phyloP scores from a whole-genome alignment of 1,140 invertebrate species.

The Leptonema lineaticorne region DNA sequence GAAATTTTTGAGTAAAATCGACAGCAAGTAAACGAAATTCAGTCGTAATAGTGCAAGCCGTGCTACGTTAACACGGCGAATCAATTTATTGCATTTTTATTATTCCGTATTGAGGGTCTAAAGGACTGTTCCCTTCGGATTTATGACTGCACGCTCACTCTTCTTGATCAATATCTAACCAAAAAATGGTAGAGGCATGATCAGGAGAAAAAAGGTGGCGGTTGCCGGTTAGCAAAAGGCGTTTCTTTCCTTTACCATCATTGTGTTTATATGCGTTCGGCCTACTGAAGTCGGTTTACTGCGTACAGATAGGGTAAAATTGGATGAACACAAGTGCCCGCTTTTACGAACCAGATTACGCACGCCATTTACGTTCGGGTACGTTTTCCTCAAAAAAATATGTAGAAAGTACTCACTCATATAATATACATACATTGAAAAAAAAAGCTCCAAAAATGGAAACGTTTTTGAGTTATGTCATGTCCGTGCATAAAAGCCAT shows the following conservation, averaged over 20 bases:
- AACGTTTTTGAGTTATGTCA: too few relatives aligned
- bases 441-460: background rate
- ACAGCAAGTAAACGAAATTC: too few relatives aligned
- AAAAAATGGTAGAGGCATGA: constrained; percentile 28
- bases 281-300: constrained; percentile 20
- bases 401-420: background rate
- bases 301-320: constrained; percentile 39
- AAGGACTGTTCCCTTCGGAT: constrained; percentile 32
- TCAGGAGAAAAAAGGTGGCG: too few relatives aligned
- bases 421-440: background rate
- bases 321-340: constrained; percentile 40
- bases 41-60: too few relatives aligned
- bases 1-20: too few relatives aligned
- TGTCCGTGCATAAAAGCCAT: background rate
- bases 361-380: constrained; percentile 37
- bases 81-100: constrained; percentile 39
- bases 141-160: constrained; percentile 34
- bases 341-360: constrained; percentile 41
- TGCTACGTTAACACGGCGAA: constrained; percentile 6
- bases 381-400: constrained; percentile 8
- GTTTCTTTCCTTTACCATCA: constrained; percentile 19
- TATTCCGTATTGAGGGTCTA: constrained; percentile 34
- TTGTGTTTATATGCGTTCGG: constrained; percentile 27
- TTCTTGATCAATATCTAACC: constrained; percentile 37
- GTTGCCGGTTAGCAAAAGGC: background rate